Conservation (phyloP, 2,888 invertebrate species). For the Odontothrips loti region DNA sequence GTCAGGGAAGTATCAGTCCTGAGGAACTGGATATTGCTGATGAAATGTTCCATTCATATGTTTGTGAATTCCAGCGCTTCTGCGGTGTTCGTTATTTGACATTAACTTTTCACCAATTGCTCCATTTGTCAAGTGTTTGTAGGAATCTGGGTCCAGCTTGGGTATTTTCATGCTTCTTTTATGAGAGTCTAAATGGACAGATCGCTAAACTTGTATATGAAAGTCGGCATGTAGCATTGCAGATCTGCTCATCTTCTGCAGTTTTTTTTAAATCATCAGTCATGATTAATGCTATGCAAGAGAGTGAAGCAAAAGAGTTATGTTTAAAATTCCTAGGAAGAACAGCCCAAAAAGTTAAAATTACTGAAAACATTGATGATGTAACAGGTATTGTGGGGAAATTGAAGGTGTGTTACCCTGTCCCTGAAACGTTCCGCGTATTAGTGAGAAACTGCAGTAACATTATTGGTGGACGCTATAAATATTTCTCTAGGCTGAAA, state of each 20-base stretch:
- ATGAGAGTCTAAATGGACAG: conserved; percentile 37
- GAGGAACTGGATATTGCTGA: conserved; percentile 32
- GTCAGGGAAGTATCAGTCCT: conserved; percentile 34
- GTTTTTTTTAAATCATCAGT: conserved; percentile 31
- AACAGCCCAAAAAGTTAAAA: conserved; percentile 22
- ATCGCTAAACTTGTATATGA: conserved; percentile 36
- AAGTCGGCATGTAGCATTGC: conserved; percentile 34
- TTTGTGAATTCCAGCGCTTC: conserved; percentile 35
- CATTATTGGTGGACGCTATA: not conserved
- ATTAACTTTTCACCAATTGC: conserved; percentile 38
- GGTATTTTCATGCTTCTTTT: conserved; percentile 37
- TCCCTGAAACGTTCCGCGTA: not conserved
- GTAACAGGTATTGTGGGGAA: conserved; percentile 30
- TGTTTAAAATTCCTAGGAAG: conserved; percentile 32
- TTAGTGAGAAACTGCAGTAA: not conserved
- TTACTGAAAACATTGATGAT: conserved; percentile 30
- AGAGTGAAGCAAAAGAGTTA: conserved; percentile 7
- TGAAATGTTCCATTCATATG: conserved; percentile 34
- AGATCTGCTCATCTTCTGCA: conserved; percentile 34
- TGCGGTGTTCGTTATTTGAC: conserved; percentile 38
- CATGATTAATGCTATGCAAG: not conserved
- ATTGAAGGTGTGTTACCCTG: not conserved
- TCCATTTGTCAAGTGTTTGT: conserved; percentile 38
- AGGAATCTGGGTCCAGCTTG: conserved; percentile 37
- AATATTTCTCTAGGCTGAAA: not conserved